These are phyloP conservation scores for Syngnathoides biaculeatus DNA, from an alignment of 2,113 vertebrate species.

Conservation along the genomic window DNA sequence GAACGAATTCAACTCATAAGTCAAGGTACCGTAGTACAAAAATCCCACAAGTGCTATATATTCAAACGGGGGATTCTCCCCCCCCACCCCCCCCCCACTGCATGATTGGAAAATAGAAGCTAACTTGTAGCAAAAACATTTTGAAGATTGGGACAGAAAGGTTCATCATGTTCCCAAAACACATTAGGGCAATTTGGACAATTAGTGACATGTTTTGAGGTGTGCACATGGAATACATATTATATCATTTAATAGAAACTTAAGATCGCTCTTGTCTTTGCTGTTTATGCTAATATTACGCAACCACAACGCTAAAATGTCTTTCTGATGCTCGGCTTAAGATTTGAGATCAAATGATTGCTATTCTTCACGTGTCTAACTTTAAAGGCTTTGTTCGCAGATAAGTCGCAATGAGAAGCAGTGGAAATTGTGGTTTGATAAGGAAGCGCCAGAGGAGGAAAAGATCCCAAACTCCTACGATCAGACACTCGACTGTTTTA, in stretches of 20 bases:
- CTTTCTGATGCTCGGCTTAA: neutral
- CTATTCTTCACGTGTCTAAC: slow-evolving; percentile 8
- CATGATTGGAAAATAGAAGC: neutral
- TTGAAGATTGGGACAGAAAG: slow-evolving; percentile 6
- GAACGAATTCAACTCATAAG: neutral
- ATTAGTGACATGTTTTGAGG: slow-evolving; percentile 6
- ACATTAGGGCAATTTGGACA: slow-evolving; percentile 17
- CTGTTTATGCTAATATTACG: neutral
- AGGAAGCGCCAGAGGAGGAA: slow-evolving; percentile 91
- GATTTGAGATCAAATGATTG: neutral
- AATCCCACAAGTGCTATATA: neutral
- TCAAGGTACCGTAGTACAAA: neutral
- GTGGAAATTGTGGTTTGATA: slow-evolving; percentile 96
- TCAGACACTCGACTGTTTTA: slow-evolving; percentile 85
- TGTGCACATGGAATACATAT: slow-evolving; percentile 18
- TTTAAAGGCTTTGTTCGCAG: slow-evolving; percentile 64
- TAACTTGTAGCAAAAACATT: neutral
- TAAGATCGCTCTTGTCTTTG: neutral
- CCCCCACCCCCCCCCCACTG: no score
- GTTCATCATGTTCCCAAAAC: slow-evolving; percentile 1
- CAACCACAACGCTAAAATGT: neutral
- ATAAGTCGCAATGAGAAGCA: slow-evolving; percentile 85
- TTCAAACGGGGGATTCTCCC: neutral
- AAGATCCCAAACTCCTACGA: slow-evolving; percentile 83
- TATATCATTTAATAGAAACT: slow-evolving; percentile 8